Evolutionary conservation across 2,113 vertebrate genomes (phyloP), one percentile per base, ranked within the genome.

Genomic region (Cisticola juncidis): DNA sequence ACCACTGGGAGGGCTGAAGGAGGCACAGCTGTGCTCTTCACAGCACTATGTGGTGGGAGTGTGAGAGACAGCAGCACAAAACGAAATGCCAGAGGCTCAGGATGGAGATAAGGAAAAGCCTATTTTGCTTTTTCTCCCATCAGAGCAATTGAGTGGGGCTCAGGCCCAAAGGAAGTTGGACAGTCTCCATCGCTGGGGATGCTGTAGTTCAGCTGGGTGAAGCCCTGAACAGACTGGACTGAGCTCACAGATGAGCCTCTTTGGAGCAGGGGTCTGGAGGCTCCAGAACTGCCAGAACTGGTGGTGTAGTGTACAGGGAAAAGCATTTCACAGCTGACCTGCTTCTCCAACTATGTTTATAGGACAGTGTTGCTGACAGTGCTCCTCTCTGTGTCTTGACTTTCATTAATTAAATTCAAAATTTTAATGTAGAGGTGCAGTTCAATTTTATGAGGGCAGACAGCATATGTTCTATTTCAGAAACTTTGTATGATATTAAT

Each of bases 151-250:
- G 14, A 3, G 4, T 60, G 14, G 9, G 8, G 12, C 18, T 11
- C 5, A 1, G 24, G 22, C 29, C 17, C 20, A 9, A 10, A 26
- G 5, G 5, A 44, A 3, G 3, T 2, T 48, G 7, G 10, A 9
- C 1, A 0, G 1, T 65, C 5, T 81, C 36, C 2, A 1, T 47
- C 1, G 0, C 31, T 33, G 16, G 19, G 4, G 2, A 2, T 40
- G 47, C 25, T 3, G 4, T 36, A 12, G 7, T 15, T 29, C 9
- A 1, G 5, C 9, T n/a, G 9, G 4, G 3, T 72, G 40, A 88
- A 53, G 24, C 26, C 18, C 22, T 71, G 17, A 45, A 2, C 18
- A 45, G 19, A 22, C 28, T 5, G 4, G 6, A 45, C 21, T 65
- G 54, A 84, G 26, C 25, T 13, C 29, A 44, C 0, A 4, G 13